phyloP scores from a whole-genome alignment of 2,797 vertebrate genomes.

The Xenentodon cancila region DNA sequence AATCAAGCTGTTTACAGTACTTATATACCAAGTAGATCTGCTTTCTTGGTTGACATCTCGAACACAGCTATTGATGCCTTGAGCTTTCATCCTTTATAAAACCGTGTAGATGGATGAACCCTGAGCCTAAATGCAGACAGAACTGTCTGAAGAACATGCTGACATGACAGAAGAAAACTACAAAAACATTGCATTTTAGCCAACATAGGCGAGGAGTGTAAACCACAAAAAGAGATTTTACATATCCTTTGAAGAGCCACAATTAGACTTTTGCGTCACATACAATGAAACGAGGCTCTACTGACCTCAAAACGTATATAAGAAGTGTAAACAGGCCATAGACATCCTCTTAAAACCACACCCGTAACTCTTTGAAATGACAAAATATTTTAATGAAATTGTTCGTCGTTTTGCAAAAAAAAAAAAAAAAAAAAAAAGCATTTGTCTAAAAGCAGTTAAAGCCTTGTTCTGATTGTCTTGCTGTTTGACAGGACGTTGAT shows the following conservation, averaged over 20 bases:
- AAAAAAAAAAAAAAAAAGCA: no score
- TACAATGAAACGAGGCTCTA: slow-evolving; percentile 49
- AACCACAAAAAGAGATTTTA: slow-evolving; percentile 58
- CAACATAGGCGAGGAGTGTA: slow-evolving; percentile 16
- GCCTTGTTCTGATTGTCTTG: slow-evolving; percentile 71
- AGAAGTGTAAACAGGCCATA: slow-evolving; percentile 60
- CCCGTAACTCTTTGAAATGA: slow-evolving; percentile 29
- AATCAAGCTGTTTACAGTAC: slow-evolving; percentile 27
- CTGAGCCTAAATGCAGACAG: slow-evolving; percentile 8
- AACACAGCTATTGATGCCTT: slow-evolving; percentile 30
- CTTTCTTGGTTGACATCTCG: slow-evolving; percentile 32
- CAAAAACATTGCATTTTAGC: slow-evolving; percentile 18
- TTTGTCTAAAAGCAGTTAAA: slow-evolving; percentile 57
- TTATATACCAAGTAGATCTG: slow-evolving; percentile 14
- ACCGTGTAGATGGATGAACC: slow-evolving; percentile 23
- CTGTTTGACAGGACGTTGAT: slow-evolving; percentile 62
- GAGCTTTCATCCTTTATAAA: slow-evolving; percentile 6
- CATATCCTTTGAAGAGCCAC: slow-evolving; percentile 54
- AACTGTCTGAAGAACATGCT: slow-evolving; percentile 10
- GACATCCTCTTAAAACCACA: slow-evolving; percentile 55
- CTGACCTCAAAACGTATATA: slow-evolving; percentile 70
- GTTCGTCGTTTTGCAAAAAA: no score
- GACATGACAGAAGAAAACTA: slow-evolving; percentile 27
- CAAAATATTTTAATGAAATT: no score
- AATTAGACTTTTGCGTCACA: slow-evolving; percentile 17